Conservation (phyloP, 2,797 vertebrate species). For the Echiichthys vipera region DNA sequence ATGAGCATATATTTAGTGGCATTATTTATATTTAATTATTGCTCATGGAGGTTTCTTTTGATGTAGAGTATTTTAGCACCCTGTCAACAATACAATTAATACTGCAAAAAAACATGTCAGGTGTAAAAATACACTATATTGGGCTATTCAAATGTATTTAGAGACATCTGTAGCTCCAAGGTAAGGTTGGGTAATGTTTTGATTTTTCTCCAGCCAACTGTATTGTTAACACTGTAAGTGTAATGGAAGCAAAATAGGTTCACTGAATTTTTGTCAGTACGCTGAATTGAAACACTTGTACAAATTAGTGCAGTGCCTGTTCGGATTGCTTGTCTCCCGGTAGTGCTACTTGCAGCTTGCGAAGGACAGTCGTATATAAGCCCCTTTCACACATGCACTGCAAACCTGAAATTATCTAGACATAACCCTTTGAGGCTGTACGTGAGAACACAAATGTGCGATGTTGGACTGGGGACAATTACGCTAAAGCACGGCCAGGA, state of each 20-base stretch:
- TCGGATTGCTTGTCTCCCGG: too few relatives aligned
- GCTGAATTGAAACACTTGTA: slow-evolving; percentile 10
- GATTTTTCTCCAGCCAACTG: neutral
- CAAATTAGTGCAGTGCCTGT: too few relatives aligned
- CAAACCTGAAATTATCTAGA: too few relatives aligned
- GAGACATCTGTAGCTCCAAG: neutral
- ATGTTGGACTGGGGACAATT: too few relatives aligned
- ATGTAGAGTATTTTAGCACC: neutral
- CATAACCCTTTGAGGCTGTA: too few relatives aligned
- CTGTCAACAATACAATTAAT: neutral
- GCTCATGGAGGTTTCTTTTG: neutral
- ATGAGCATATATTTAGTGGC: slow-evolving; percentile 11
- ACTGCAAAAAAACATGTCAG: neutral
- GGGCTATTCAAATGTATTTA: neutral
- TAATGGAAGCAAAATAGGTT: neutral
- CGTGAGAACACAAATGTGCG: too few relatives aligned
- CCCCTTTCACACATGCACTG: too few relatives aligned
- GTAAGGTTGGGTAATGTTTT: neutral
- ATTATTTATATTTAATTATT: slow-evolving; percentile 16
- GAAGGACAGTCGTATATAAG: too few relatives aligned
- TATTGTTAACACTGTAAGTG: neutral
- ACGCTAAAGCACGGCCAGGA: too few relatives aligned
- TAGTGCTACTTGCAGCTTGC: too few relatives aligned
- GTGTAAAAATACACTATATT: neutral
- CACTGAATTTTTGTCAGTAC: neutral